Base-by-base conservation (phyloP, 2,888 invertebrate species). In the Megastigmus dorsalis region DNA sequence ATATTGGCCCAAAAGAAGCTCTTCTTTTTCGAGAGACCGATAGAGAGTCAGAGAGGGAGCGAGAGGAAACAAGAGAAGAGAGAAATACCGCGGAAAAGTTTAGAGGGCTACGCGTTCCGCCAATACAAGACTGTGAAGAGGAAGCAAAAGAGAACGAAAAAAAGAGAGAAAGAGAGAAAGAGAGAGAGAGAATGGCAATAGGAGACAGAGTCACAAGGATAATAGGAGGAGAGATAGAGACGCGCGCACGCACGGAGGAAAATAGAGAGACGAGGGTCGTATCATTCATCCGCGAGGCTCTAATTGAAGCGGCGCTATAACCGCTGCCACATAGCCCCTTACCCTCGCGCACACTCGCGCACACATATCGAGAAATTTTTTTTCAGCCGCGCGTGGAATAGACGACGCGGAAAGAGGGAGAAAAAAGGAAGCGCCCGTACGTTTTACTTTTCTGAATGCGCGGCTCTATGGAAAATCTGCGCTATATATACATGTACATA, bases 301-400 rank as follows among this genome's bases (percentile, higher is more conserved):
- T 82, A 82, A 82, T 82, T 81, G 80, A 82, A 81, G 79, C 80
- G 79, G 76, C 75, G n/a, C 18, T n/a, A n/a, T n/a, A 28, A 7
- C 4, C 6, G 13, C 23, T 6, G n/a, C 59, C 30, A 15, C 28
- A 48, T 48, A 23, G 6, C 9, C 10, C 13, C 26, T 48, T 18
- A 20, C 48, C 20, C n/a, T n/a, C 45, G 9, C 48, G 48, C 20
- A 41, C 13, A 41, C 45, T 20, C 28, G 5, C 7, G 28, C 4
- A 15, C 33, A 13, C 41, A 28, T 66, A 66, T 72, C 33, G 66
- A 41, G 2, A 66, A 66, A 52, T 20, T 15, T 52, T 30, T 60
- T 68, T 59, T 9, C 20, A 26, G n/a, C 54, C 26, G 28, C n/a
- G 6, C 0, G 50, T 33, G n/a, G n/a, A n/a, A n/a, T n/a, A 66